Evolutionary conservation across 2,888 invertebrate genomes (phyloP).

Genomic region (Andrena dorsata): DNA sequence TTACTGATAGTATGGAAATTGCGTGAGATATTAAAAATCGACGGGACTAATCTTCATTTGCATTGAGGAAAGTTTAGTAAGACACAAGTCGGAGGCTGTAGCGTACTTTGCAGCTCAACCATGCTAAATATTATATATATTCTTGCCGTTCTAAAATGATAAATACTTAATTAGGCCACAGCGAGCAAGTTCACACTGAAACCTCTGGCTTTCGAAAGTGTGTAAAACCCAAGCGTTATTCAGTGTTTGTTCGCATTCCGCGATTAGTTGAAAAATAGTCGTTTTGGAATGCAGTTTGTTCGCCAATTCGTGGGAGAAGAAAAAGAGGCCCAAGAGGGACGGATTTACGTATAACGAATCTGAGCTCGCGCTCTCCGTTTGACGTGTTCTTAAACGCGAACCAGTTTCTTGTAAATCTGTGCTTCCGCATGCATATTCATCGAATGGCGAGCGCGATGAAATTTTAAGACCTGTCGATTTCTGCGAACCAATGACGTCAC

Average conservation of each 20-base stretch:
- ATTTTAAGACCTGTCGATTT: conserved; percentile 42
- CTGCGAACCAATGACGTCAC: conserved; percentile 31
- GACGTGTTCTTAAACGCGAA: conserved; percentile 54
- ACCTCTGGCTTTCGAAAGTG: not conserved
- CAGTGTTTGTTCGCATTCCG: conserved; percentile 10
- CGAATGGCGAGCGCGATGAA: conserved; percentile 29
- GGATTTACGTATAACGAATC: conserved; percentile 47
- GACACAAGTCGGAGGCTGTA: too few species aligned
- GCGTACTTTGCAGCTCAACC: too few species aligned
- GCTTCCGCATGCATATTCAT: conserved; percentile 56
- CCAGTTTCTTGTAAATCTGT: conserved; percentile 55
- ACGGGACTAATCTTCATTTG: too few species aligned
- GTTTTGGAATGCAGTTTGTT: conserved; percentile 8
- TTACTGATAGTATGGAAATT: not conserved
- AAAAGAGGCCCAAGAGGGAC: conserved; percentile 16
- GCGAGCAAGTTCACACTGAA: not conserved
- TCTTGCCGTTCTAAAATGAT: too few species aligned
- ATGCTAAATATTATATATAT: too few species aligned
- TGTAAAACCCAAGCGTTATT: too few species aligned
- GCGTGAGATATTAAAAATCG: not conserved
- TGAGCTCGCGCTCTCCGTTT: conserved; percentile 31
- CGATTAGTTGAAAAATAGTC: not conserved
- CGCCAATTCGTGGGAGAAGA: not conserved
- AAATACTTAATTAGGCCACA: not conserved
- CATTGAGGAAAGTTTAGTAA: too few species aligned